Percentiles rank a stretch among this genome's conserved stretches.
Evolutionary conservation across 2,888 invertebrate species (phyloP).

Genomic region (Cerastis rubricosa): DNA sequence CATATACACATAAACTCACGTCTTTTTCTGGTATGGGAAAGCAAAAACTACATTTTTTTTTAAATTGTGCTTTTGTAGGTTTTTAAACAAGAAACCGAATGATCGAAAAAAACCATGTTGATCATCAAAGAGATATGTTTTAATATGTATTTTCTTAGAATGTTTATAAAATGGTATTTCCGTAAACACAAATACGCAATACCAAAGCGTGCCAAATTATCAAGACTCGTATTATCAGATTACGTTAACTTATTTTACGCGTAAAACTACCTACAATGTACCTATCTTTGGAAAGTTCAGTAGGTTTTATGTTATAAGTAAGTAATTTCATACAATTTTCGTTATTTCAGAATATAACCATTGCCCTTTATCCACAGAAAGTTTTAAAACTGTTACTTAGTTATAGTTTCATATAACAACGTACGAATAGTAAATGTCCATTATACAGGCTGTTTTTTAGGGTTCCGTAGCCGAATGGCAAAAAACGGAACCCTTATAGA

Average conservation of each 20-base stretch:
- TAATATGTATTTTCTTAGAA: not conserved
- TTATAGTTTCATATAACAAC: not conserved
- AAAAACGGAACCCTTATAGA: no score
- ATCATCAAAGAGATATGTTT: not conserved
- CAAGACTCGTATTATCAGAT: conserved; percentile 47
- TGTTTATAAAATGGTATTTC: conserved; percentile 24
- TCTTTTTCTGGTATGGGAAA: not conserved
- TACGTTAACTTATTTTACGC: conserved; percentile 10
- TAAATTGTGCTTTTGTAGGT: not conserved
- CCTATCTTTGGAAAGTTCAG: no score
- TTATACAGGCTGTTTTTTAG: not conserved
- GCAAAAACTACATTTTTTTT: not conserved
- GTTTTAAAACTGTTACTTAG: not conserved
- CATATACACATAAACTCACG: not conserved
- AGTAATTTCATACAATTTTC: not conserved
- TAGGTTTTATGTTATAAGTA: not conserved
- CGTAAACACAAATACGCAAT: conserved; percentile 18
- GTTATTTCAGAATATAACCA: not conserved
- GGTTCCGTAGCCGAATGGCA: no score
- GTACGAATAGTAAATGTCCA: not conserved
- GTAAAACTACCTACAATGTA: not conserved
- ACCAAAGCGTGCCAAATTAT: conserved; percentile 44
- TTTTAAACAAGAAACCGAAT: not conserved
- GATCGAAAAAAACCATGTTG: not conserved
- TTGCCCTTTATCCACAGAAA: not conserved